Base-by-base conservation (phyloP, 2,113 vertebrate genomes). In the Thermophis baileyi region DNA sequence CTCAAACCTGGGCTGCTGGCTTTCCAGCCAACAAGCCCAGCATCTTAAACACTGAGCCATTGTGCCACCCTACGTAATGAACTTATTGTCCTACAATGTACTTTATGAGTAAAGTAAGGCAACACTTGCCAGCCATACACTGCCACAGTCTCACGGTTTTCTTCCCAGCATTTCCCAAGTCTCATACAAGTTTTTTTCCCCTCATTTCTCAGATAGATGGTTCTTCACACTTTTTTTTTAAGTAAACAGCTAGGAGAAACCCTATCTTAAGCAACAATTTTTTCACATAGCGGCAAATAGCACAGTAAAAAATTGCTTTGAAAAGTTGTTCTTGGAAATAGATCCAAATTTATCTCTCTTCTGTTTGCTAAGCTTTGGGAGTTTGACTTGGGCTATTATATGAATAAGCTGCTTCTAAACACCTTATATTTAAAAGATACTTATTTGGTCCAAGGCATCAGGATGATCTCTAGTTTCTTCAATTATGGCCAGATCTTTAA, bases 401-500 rank as follows among this genome's bases (percentile, higher is more conserved):
- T 24, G 55, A 60, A 25, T 74, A 74, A 74, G 46, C 49, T n/a
- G 85, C 86, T 30, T 85, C 30, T 87, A 93, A 91, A 74, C 27
- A 44, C 27, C 49, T 60, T 44, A 54, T 40, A 20, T 88, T 74
- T 87, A 91, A 69, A 50, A 69, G 44, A 55, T 89, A 89, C 27
- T 89, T 85, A 40, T 86, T 88, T 92, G 30, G 63, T 92, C 14
- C 24, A 81, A 88, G 49, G 40, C n/a, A 91, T 74, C 89, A 93
- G 40, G 35, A 27, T 40, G 44, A 47, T 93, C 90, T 93, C 30
- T 55, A 35, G 60, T 55, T 74, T 88, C 88, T 91, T 14, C 88
- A 81, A 93, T 57, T 51, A 91, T 57, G 86, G 22, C 20, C 85
- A 91, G 50, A 91, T 88, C 16, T 93, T 91, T 49, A 91, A 91